Base-by-base conservation (phyloP, 2,797 vertebrate genomes). In the Apogon talboti region DNA sequence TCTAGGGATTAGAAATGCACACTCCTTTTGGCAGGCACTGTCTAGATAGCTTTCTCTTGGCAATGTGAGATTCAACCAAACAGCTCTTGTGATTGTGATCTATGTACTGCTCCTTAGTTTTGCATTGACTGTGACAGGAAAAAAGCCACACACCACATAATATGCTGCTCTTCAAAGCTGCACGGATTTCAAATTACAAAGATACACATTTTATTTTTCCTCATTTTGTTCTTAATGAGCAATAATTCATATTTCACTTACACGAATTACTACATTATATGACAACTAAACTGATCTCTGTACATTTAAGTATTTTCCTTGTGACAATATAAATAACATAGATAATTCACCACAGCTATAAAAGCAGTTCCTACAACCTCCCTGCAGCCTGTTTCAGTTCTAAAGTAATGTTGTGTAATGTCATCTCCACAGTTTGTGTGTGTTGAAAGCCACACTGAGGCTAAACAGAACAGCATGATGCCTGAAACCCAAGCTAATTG, bases 1-100 rank as follows among this genome's bases (percentile, higher is more conserved):
- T 90, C 90, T 69, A 86, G 87, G 90, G 90, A 91, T 92, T 89
- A 92, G 87, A 91, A 90, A 92, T 84, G 85, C 82, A 90, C 83
- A 85, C 79, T 87, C 71, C 74, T 84, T 86, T 88, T 89, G 86
- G 78, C 89, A 89, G 87, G 71, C 81, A 78, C 84, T 91, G 91
- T 90, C 91, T 83, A 88, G 89, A 93, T 90, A 91, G 89, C 87
- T 93, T 91, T 93, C 84, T 91, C 85, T 87, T 84, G 81, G 87
- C 85, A 78, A 87, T 87, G 84, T 59, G 75, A 89, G 84, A 91
- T 91, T 86, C 79, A 79, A 87, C 79, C 87, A 87, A 91, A 87
- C 84, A 87, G 87, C 71, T 87, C 77, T 71, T 78, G 85, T 88
- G 89, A 92, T 89, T 90, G 86, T 79, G 85, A 89, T 91, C 89